Conservation (phyloP, 2,888 invertebrate species). For the Chouioia cunea region DNA sequence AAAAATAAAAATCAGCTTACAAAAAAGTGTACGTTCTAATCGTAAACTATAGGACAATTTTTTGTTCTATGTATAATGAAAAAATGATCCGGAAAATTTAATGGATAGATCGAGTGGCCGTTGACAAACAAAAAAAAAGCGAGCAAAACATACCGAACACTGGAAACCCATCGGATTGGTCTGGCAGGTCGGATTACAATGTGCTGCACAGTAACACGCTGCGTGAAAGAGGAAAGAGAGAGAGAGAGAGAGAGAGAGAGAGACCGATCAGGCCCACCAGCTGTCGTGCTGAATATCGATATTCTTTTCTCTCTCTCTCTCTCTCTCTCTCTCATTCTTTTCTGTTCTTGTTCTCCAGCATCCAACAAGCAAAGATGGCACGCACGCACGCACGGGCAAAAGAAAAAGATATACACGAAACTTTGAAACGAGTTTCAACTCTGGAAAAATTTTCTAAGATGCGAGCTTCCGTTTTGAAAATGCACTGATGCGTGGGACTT, state of each 20-base stretch:
- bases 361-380: neutral
- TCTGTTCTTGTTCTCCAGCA: neutral
- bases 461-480: constrained; percentile 9
- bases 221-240: constrained; percentile 4
- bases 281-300: constrained; percentile 56
- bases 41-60: neutral
- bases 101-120: constrained; percentile 27
- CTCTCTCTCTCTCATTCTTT: no score
- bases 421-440: constrained; percentile 1
- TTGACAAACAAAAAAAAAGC: neutral
- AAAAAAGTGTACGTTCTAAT: constrained; percentile 8
- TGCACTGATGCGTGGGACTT: neutral
- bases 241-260: constrained; percentile 24
- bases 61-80: constrained; percentile 1
- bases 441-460: neutral
- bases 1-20: neutral
- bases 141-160: neutral
- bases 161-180: constrained; percentile 33
- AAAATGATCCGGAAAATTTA: constrained; percentile 36
- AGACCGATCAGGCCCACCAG: constrained; percentile 53
- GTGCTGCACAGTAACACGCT: constrained; percentile 12
- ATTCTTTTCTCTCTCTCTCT: no score
- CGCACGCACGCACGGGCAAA: no score
- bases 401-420: neutral
- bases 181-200: constrained; percentile 32